These are phyloP conservation scores for Simalia tracyae DNA, from an alignment of 2,797 vertebrate species.

Conservation along the genomic window DNA sequence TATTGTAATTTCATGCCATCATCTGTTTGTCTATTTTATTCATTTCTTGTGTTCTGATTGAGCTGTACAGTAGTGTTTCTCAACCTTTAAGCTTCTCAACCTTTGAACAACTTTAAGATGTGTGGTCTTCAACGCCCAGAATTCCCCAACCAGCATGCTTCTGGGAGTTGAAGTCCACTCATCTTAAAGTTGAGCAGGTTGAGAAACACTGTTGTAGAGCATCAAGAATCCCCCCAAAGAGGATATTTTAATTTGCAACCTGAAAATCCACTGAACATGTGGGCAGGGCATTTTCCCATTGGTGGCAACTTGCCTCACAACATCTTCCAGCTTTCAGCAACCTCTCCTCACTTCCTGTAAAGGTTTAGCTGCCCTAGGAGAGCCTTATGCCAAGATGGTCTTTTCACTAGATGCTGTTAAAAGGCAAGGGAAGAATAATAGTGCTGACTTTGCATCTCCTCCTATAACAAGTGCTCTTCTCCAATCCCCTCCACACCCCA, in stretches of 20 bases:
- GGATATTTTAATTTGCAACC: not conserved
- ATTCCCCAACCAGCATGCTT: not conserved
- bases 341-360: not conserved
- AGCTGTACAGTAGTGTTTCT: not conserved
- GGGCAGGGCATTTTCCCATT: not conserved
- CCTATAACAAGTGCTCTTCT: not conserved
- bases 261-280: not conserved
- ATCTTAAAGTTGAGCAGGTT: not conserved
- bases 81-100: not conserved
- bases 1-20: not conserved
- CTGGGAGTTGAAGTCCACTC: not conserved
- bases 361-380: not conserved
- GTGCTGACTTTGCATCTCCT: not conserved
- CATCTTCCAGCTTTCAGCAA: too few species aligned
- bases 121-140: not conserved
- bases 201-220: not conserved
- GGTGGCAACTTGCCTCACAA: too few species aligned
- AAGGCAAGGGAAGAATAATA: not conserved
- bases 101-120: not conserved
- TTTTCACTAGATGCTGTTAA: not conserved
- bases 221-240: not conserved
- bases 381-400: not conserved
- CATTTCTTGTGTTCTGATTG: not conserved
- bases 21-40: not conserved
- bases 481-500: not conserved